These are phyloP conservation scores for Calycopis cecrops DNA, from an alignment of 1,140 invertebrate species.

Conservation along the genomic window DNA sequence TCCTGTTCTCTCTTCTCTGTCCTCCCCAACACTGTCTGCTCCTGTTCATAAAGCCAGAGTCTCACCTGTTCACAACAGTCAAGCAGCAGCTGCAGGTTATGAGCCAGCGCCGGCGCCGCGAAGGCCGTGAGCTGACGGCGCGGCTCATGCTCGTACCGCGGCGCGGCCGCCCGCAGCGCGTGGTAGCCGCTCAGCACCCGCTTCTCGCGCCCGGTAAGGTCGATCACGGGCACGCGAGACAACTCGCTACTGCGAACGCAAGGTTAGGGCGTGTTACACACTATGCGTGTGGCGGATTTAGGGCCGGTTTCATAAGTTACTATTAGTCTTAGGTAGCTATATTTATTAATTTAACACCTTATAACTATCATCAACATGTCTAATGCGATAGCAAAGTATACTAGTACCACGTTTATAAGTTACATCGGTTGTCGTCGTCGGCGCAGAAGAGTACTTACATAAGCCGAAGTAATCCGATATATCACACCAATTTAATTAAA, in stretches of 20 bases:
- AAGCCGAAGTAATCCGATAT: too few species aligned
- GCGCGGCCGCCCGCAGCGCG: slow-evolving; percentile 83
- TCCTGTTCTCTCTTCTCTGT: too few species aligned
- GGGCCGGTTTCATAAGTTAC: slow-evolving; percentile 1
- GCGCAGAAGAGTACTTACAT: too few species aligned
- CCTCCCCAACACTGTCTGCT: too few species aligned
- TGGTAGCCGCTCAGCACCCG: slow-evolving; percentile 96
- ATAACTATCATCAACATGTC: too few species aligned
- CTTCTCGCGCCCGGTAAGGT: slow-evolving; percentile 97
- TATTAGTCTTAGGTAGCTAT: too few species aligned
- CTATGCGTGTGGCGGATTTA: neutral
- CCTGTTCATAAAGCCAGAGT: too few species aligned
- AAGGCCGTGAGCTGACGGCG: slow-evolving; percentile 81
- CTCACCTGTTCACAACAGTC: slow-evolving; percentile 92
- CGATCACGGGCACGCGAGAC: slow-evolving; percentile 97
- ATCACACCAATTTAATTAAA: too few species aligned
- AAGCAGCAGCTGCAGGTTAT: slow-evolving; percentile 94
- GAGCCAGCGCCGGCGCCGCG: slow-evolving; percentile 90
- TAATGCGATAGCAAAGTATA: too few species aligned
- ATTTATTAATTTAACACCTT: too few species aligned
- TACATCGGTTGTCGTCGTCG: too few species aligned
- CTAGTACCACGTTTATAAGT: too few species aligned
- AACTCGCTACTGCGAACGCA: slow-evolving; percentile 62
- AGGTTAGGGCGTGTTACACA: neutral
- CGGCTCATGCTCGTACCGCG: slow-evolving; percentile 77